Evolutionary conservation across 1,140 invertebrate species (phyloP).

Genomic region (Lepidostoma basale): DNA sequence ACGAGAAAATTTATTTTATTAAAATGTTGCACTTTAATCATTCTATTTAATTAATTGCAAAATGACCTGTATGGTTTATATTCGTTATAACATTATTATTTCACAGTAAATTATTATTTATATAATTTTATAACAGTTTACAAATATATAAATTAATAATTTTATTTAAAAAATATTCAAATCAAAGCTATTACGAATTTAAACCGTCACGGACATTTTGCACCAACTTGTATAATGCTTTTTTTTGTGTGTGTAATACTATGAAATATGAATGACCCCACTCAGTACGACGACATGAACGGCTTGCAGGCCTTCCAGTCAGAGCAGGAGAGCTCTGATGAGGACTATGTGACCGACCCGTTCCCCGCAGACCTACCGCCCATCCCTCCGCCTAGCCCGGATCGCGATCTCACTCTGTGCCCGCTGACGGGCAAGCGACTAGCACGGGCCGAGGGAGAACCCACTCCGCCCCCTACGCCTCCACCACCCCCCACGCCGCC

Average conservation of each 20-base stretch:
- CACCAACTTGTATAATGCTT: neutral
- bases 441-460: conserved; percentile 70
- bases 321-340: conserved; percentile 37
- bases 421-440: conserved; percentile 71
- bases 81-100: no score
- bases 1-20: no score
- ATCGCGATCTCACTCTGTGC: conserved; percentile 70
- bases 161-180: no score
- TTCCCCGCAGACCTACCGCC: conserved; percentile 65
- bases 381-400: conserved; percentile 68
- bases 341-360: conserved; percentile 58
- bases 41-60: no score
- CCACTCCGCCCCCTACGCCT: conserved; percentile 60
- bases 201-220: no score
- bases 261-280: neutral
- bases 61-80: no score
- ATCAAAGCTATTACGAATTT: no score
- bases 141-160: no score
- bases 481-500: conserved; percentile 51
- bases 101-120: no score
- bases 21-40: no score
- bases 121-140: no score
- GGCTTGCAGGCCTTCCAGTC: conserved; percentile 31
- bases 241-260: neutral
- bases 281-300: conserved; percentile 1